Base-by-base conservation (phyloP, 1,140 invertebrate species). In the Cydia fagiglandana region DNA sequence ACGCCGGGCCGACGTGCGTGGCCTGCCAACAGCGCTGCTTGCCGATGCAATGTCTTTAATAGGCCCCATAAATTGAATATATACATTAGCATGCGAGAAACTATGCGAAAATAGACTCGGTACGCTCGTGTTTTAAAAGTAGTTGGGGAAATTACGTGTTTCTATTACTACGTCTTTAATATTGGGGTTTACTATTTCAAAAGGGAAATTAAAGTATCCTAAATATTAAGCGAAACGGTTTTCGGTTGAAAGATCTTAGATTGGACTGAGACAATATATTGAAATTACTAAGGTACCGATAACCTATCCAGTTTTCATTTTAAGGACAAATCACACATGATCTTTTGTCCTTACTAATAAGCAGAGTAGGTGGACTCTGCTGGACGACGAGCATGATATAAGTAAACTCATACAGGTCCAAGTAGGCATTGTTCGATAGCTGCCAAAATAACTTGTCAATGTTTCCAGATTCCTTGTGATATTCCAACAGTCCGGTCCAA, bases 61-160 rank as follows among this genome's bases (percentile, higher is more conserved):
- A 83, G 81, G 74, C 50, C 24, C 80, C 80, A 85, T 86, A 83
- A 86, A 87, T 87, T 87, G 83, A 84, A 87, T 84, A 84, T 83
- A 73, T 79, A 79, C 78, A 82, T 82, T 83, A 82, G 75, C 79
- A 80, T 79, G 74, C 79, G 76, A 84, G 75, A 45, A 77, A 75
- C 75, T 64, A 75, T 53, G 38, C 56, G 75, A 75, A 75, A 68
- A 75, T 70, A 74, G 64, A 77, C 73, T 74, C 45, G 20, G 47
- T 68, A 76, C 12, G 64, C 15, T 73, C n/a, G 34, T 66, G 28
- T 50, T 53, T 47, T 56, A 45, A 76, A 45, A 45, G 70, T 73
- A 76, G 75, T 76, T 78, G 66, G 45, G 76, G 79, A 79, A 28
- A 30, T 56, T n/a, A 45, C 47, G 75, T 68, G 66, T 70, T 20